phyloP scores from a whole-genome alignment of 2,113 vertebrate genomes.

The Indri indri region DNA sequence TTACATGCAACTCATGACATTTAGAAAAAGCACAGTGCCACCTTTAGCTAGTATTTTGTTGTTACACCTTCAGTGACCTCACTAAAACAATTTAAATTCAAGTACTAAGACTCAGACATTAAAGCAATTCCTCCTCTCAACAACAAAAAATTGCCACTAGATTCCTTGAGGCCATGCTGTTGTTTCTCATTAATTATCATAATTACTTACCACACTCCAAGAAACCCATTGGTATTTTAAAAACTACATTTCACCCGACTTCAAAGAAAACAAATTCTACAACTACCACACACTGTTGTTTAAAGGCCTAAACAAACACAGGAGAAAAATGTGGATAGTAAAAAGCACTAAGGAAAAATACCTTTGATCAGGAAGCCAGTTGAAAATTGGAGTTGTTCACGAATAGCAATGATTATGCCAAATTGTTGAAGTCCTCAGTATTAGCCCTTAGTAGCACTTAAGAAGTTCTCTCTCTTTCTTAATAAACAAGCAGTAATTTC shows the following conservation, averaged over 20 bases:
- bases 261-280: constrained; percentile 7
- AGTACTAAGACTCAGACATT: neutral
- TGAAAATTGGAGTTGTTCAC: constrained; percentile 55
- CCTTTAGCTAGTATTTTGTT: constrained; percentile 9
- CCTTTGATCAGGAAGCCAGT: constrained; percentile 67
- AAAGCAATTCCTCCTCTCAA: neutral
- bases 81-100: neutral
- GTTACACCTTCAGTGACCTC: neutral
- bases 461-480: constrained; percentile 15
- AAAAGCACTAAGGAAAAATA: constrained; percentile 55
- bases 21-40: constrained; percentile 25
- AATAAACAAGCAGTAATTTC: neutral
- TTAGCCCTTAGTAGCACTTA: neutral
- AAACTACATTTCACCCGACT: neutral
- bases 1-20: neutral
- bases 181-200: neutral
- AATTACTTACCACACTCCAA: neutral
- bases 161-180: neutral
- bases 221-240: neutral
- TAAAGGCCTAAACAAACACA: neutral
- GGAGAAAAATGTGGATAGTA: neutral
- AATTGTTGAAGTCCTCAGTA: neutral
- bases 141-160: neutral
- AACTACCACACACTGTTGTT: neutral
- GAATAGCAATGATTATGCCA: neutral